Evolutionary conservation across 2,113 vertebrate species (phyloP).

Genomic region (Platysternon megacephalum): DNA sequence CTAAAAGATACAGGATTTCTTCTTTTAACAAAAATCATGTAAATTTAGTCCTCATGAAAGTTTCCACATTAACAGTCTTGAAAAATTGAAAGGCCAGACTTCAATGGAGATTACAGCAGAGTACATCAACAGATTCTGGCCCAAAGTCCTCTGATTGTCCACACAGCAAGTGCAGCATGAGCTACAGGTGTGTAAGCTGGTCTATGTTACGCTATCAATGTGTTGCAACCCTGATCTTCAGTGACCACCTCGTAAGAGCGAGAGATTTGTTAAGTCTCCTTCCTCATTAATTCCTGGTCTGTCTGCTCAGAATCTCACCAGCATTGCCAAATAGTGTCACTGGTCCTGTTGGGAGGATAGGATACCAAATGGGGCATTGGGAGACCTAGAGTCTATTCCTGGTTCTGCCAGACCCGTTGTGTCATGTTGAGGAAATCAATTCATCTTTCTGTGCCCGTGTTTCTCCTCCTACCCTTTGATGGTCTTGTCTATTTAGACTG

Average conservation of each 20-base stretch:
- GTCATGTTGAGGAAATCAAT: not conserved
- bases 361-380: not conserved
- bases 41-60: not conserved
- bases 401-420: not conserved
- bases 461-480: not conserved
- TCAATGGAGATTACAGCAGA: not conserved
- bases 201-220: not conserved
- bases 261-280: not conserved
- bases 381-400: not conserved
- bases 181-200: not conserved
- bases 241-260: not conserved
- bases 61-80: not conserved
- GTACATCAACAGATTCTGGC: not conserved
- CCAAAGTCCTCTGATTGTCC: not conserved
- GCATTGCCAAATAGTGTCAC: not conserved
- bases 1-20: not conserved
- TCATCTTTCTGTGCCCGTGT: not conserved
- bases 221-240: not conserved
- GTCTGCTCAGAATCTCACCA: not conserved
- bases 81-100: not conserved
- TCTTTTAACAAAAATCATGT: not conserved
- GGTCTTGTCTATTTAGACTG: not conserved
- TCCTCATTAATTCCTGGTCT: not conserved
- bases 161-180: not conserved
- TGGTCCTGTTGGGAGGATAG: not conserved